phyloP scores from a whole-genome alignment of 2,888 invertebrate species.

The Sicus ferrugineus region DNA sequence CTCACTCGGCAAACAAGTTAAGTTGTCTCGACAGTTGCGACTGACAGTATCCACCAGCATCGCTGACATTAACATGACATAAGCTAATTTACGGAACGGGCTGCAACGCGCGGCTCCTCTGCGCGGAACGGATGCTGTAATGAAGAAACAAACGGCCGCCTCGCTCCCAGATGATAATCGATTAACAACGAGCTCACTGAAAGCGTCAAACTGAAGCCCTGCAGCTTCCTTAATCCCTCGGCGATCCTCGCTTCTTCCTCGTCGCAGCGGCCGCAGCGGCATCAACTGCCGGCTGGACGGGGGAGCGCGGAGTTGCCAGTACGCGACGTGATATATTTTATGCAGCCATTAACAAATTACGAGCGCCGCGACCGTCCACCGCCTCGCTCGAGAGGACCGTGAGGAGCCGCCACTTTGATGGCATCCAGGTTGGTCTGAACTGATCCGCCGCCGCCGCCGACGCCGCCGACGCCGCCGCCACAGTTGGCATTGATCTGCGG shows the following conservation, averaged over 20 bases:
- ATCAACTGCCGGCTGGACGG: neutral
- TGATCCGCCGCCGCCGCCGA: neutral
- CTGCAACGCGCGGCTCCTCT: neutral
- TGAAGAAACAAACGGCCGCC: constrained; percentile 14
- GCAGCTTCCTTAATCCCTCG: constrained; percentile 16
- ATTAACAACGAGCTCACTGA: constrained; percentile 47
- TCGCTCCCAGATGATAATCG: constrained; percentile 50
- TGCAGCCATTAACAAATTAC: constrained; percentile 47
- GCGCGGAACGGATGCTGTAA: constrained; percentile 11
- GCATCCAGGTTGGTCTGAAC: neutral
- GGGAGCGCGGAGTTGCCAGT: neutral
- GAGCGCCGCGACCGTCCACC: constrained; percentile 5
- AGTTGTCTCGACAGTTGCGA: constrained; percentile 43
- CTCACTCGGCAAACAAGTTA: constrained; percentile 39
- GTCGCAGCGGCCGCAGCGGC: neutral
- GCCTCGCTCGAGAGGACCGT: constrained; percentile 44
- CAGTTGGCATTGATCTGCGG: constrained; percentile 30
- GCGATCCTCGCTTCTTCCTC: neutral
- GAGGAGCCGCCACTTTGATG: constrained; percentile 4
- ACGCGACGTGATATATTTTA: constrained; percentile 54
- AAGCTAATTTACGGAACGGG: constrained; percentile 58
- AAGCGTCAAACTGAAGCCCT: constrained; percentile 20
- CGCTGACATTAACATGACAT: constrained; percentile 51
- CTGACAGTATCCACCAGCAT: constrained; percentile 46
- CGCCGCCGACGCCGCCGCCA: no score